phyloP scores from a whole-genome alignment of 1,140 invertebrate species.

The Lordiphosa mommai region DNA sequence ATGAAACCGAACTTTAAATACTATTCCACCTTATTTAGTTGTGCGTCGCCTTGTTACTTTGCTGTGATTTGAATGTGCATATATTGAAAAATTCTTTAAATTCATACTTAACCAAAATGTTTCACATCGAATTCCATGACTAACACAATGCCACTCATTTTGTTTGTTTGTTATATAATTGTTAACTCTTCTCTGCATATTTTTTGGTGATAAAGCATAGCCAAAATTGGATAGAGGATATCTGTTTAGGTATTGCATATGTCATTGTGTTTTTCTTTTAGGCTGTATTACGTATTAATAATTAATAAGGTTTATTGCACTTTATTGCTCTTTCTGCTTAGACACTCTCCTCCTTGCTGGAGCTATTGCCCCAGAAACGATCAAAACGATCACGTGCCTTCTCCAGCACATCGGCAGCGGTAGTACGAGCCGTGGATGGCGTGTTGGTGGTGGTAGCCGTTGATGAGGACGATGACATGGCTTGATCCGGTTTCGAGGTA shows the following conservation, averaged over 20 bases:
- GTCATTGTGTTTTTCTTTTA: constrained; percentile 20
- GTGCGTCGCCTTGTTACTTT: too few species aligned
- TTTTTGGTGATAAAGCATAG: constrained; percentile 1
- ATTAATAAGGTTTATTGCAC: constrained; percentile 1
- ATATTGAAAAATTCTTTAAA: too few species aligned
- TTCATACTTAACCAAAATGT: too few species aligned
- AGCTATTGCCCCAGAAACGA: constrained; percentile 88
- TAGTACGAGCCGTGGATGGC: constrained; percentile 80
- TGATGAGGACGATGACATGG: constrained; percentile 57
- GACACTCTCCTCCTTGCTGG: constrained; percentile 75
- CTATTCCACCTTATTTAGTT: too few species aligned
- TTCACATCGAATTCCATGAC: too few species aligned
- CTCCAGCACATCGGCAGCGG: constrained; percentile 89
- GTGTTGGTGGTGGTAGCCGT: constrained; percentile 53
- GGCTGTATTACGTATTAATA: constrained; percentile 47
- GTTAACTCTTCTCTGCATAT: too few species aligned
- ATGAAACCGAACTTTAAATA: too few species aligned
- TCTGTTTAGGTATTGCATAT: constrained; percentile 45
- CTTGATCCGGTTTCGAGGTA: constrained; percentile 80
- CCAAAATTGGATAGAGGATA: constrained; percentile 2
- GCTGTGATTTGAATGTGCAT: too few species aligned
- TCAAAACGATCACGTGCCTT: constrained; percentile 91
- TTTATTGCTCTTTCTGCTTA: constrained; percentile 27
- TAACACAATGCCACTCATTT: too few species aligned
- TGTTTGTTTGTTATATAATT: too few species aligned